Percentiles rank a stretch among this genome's conserved stretches.
These are phyloP conservation scores for Melipona quadrifasciata DNA, from an alignment of 1,140 invertebrate genomes.

Conservation along the genomic window DNA sequence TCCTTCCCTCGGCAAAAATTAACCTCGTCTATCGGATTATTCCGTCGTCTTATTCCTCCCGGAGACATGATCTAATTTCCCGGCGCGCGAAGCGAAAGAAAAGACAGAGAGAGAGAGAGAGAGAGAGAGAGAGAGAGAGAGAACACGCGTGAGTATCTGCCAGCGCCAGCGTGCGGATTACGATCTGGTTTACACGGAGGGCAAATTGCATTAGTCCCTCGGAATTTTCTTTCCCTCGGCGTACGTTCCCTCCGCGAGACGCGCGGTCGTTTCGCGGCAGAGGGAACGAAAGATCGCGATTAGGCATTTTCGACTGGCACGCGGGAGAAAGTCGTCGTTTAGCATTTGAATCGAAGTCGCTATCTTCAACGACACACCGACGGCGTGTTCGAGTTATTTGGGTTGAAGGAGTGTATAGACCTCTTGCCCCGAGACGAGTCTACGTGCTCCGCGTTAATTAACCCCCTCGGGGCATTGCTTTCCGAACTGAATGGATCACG, in stretches of 20 bases:
- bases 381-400: constrained; percentile 10
- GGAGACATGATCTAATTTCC: constrained; percentile 40
- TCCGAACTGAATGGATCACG: background rate
- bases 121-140: too few species aligned
- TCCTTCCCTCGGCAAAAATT: constrained; percentile 9
- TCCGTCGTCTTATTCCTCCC: constrained; percentile 15
- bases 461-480: background rate
- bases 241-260: too few species aligned
- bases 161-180: constrained; percentile 11
- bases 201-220: constrained; percentile 44
- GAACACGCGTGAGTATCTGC: too few species aligned
- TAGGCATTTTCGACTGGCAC: background rate
- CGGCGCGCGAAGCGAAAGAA: constrained; percentile 21
- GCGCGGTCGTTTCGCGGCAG: too few species aligned
- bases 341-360: constrained; percentile 37
- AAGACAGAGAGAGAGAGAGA: background rate
- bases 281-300: background rate
- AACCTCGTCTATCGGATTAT: constrained; percentile 25
- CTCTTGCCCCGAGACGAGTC: background rate
- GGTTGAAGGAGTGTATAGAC: background rate
- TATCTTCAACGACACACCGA: constrained; percentile 22
- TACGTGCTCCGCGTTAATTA: constrained; percentile 37
- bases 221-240: constrained; percentile 15
- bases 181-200: constrained; percentile 28
- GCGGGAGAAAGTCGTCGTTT: background rate